A percentile compares a stretch with the other conserved stretches of the same genome.
Conservation (phyloP, 2,113 vertebrate species). For the Okapia johnstoni region DNA sequence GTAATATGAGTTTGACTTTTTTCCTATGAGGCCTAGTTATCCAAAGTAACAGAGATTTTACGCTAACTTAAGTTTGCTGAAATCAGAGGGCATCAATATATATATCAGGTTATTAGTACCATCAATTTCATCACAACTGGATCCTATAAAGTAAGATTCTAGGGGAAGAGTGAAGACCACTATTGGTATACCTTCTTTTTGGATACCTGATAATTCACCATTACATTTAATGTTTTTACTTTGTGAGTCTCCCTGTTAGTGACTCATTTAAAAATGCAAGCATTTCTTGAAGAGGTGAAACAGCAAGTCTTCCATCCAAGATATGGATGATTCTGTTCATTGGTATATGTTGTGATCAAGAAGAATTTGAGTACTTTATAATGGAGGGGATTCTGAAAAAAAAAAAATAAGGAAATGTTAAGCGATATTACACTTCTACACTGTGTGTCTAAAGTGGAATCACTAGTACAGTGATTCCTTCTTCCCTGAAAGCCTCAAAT, state of each 20-base stretch:
- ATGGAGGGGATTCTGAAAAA: background rate
- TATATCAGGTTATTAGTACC: background rate
- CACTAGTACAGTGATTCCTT: background rate
- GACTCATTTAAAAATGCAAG: background rate
- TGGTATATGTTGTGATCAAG: background rate
- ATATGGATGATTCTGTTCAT: background rate
- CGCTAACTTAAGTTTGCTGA: background rate
- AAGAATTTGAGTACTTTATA: background rate
- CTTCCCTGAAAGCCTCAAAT: background rate
- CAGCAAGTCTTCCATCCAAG: background rate
- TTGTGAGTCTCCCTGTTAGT: background rate
- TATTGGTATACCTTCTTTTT: background rate
- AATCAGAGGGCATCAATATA: background rate
- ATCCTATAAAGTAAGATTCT: background rate
- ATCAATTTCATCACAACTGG: background rate
- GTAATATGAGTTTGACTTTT: background rate
- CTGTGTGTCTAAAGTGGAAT: background rate
- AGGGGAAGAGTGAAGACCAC: background rate
- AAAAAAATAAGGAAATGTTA: background rate
- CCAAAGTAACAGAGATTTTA: background rate
- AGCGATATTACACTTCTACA: background rate
- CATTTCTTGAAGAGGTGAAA: background rate
- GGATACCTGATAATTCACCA: background rate
- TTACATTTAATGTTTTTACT: background rate
- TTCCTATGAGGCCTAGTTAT: background rate